Evolutionary conservation across 1,140 invertebrate genomes (phyloP).

Genomic region (Rhynchophorus ferrugineus): DNA sequence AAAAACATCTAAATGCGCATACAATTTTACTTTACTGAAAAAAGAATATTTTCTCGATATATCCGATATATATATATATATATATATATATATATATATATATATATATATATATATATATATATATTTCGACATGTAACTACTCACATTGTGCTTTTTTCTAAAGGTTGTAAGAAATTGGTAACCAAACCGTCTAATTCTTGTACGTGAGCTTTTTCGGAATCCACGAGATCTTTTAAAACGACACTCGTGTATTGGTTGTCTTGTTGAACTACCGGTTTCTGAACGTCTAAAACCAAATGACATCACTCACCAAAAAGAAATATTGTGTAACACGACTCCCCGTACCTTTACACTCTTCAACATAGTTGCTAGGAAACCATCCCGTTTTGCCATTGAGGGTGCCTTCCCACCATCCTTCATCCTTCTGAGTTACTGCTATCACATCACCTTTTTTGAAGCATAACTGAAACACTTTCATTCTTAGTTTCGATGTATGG

Average conservation of each 20-base stretch:
- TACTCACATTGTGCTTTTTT: conserved; percentile 80
- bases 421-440: conserved; percentile 85
- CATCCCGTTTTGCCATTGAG: conserved; percentile 90
- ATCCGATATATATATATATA: too few relatives aligned
- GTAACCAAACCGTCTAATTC: conserved; percentile 79
- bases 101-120: too few relatives aligned
- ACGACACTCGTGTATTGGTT: conserved; percentile 50
- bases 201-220: conserved; percentile 80
- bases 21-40: too few relatives aligned
- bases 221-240: conserved; percentile 88
- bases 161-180: conserved; percentile 77
- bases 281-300: conserved; percentile 27
- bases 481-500: conserved; percentile 1
- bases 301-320: background rate
- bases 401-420: conserved; percentile 97
- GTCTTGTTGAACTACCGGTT: conserved; percentile 28
- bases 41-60: too few relatives aligned
- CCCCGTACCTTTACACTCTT: conserved; percentile 65
- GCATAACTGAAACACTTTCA: conserved; percentile 60
- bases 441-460: conserved; percentile 96
- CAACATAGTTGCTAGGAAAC: conserved; percentile 98
- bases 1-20: too few relatives aligned
- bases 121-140: too few relatives aligned
- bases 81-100: too few relatives aligned
- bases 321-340: background rate